These are phyloP conservation scores for Tenualosa ilisha DNA, from an alignment of 2,797 vertebrate species.

Conservation along the genomic window DNA sequence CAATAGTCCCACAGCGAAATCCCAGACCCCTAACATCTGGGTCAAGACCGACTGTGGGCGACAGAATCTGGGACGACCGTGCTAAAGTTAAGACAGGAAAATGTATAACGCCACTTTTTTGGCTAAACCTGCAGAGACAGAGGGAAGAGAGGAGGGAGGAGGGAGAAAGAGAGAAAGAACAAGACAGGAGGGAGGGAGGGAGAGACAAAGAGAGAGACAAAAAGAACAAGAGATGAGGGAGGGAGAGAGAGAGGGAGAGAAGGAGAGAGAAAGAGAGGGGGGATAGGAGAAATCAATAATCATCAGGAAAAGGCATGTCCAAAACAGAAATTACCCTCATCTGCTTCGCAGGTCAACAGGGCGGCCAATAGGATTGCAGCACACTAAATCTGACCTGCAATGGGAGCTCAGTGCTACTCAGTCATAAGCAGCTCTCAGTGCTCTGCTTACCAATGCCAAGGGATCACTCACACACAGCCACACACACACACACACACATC, in stretches of 20 bases:
- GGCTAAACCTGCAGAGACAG: conserved; percentile 2
- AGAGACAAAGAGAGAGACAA: not conserved
- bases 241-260: not conserved
- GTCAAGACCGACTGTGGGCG: conserved; percentile 40
- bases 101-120: not conserved
- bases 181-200: not conserved
- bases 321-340: not conserved
- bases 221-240: not conserved
- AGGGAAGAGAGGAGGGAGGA: not conserved
- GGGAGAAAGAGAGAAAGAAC: not conserved
- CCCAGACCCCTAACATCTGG: conserved; percentile 37
- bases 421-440: not conserved
- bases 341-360: not conserved
- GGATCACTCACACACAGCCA: not conserved
- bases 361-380: not conserved
- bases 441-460: not conserved
- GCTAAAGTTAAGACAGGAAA: conserved; percentile 46
- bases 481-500: not conserved
- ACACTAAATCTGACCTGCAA: not conserved
- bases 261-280: not conserved
- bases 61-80: conserved; percentile 46
- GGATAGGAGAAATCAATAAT: conserved; percentile 25
- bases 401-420: not conserved
- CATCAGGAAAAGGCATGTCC: not conserved
- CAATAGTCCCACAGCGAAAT: not conserved